phyloP scores from a whole-genome alignment of 1,140 invertebrate genomes.

The Nixonia krombeini region DNA sequence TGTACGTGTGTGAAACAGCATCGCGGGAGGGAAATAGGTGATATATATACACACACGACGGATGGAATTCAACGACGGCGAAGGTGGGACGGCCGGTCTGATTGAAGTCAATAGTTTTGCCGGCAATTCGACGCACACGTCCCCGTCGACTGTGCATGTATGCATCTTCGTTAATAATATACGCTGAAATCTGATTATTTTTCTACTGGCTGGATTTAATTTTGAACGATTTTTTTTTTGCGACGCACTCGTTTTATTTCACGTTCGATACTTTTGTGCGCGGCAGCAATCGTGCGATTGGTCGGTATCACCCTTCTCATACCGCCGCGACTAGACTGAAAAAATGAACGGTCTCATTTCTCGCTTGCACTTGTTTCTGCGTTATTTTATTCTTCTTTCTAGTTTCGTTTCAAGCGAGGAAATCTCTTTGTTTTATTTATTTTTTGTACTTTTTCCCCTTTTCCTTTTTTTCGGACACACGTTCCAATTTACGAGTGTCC shows the following conservation, averaged over 20 bases:
- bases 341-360: conserved; percentile 45
- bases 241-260: conserved; percentile 52
- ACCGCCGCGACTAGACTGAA: conserved; percentile 27
- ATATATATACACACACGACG: conserved; percentile 14
- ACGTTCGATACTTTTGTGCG: conserved; percentile 63
- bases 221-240: conserved; percentile 57
- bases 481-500: conserved; percentile 44
- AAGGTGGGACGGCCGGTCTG: conserved; percentile 50
- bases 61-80: conserved; percentile 19
- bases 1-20: conserved; percentile 18
- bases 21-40: conserved; percentile 31
- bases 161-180: conserved; percentile 67
- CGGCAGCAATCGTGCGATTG: conserved; percentile 53
- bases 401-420: conserved; percentile 40
- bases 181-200: conserved; percentile 70
- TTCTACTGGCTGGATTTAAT: conserved; percentile 68
- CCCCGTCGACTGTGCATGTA: conserved; percentile 16
- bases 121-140: conserved; percentile 40
- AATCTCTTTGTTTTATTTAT: conserved; percentile 46
- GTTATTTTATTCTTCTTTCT: conserved; percentile 46
- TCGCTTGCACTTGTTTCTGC: conserved; percentile 36
- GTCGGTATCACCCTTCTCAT: conserved; percentile 38
- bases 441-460: too few relatives aligned
- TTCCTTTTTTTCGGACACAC: conserved; percentile 36
- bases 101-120: conserved; percentile 66